Percentiles rank a stretch among this genome's conserved stretches.
Evolutionary conservation across 1,140 invertebrate species (phyloP).

Genomic region (Aphaenogaster ashmeadi): DNA sequence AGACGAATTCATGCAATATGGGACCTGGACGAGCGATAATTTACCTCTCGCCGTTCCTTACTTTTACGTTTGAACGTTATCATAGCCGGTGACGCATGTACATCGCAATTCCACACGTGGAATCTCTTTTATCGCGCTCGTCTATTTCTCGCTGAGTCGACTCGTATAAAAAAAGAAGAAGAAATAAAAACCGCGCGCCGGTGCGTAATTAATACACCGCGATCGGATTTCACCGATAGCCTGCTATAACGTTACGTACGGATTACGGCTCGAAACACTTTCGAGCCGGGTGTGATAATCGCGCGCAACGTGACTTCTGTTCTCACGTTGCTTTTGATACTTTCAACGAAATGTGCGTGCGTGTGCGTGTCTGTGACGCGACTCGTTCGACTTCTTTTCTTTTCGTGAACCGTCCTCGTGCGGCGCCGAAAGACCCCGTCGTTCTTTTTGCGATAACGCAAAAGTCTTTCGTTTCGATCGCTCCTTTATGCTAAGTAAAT

Average conservation of each 20-base stretch:
- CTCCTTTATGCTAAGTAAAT: neutral
- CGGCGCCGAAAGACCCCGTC: neutral
- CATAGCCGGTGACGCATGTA: conserved; percentile 52
- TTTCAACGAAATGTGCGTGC: conserved; percentile 32
- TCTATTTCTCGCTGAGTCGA: conserved; percentile 54
- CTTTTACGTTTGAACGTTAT: conserved; percentile 20
- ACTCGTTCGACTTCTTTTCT: neutral
- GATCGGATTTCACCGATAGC: conserved; percentile 66
- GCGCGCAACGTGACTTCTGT: conserved; percentile 35
- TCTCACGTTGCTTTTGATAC: conserved; percentile 38
- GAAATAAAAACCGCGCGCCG: conserved; percentile 31
- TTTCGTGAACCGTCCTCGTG: neutral
- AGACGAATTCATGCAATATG: neutral
- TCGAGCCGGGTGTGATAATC: conserved; percentile 36
- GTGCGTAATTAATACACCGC: conserved; percentile 70
- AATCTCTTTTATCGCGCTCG: conserved; percentile 50
- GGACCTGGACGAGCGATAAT: neutral
- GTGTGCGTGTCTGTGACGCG: neutral
- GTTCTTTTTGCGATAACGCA: neutral
- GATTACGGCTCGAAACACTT: conserved; percentile 38
- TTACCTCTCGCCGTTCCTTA: conserved; percentile 12
- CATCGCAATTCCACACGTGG: conserved; percentile 27
- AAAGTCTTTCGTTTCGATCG: neutral
- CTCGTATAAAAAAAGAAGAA: conserved; percentile 14
- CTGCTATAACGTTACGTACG: conserved; percentile 53